Evolutionary conservation across 2,888 invertebrate species (phyloP), one percentile per base, ranked within the genome.

Genomic region (Neria commutata): DNA sequence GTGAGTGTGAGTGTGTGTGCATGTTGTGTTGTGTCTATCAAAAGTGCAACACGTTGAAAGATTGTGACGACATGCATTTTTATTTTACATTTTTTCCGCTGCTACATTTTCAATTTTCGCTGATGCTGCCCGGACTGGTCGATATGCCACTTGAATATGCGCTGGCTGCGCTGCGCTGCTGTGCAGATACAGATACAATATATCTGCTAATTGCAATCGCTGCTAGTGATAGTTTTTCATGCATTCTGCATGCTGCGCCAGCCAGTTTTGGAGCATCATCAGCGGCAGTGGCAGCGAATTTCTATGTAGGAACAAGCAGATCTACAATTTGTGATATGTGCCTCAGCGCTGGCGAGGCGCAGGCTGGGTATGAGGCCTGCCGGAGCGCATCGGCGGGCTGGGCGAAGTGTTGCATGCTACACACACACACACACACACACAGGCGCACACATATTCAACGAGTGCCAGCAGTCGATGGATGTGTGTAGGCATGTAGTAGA

Each of bases 241-340:
- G 66, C 66, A 61, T 62, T 61, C 63, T 57, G 66, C 67, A 55
- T 60, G 58, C 42, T 49, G 50, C 14, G 37, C n/a, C n/a, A 26
- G 50, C 56, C 57, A 53, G 57, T 58, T 57, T 52, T 50, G 25
- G 40, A 52, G 61, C n/a, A 42, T 45, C 19, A 17, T 23, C 19
- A 19, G 34, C 37, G 25, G 37, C 54, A 51, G 60, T 55, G 62
- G 58, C 58, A 68, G 54, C 58, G 59, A 63, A 60, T 57, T 63
- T 49, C 45, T 51, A 53, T 64, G 64, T 63, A 60, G 62, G 61
- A 66, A 71, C 63, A 64, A 69, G 66, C 67, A 64, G 68, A 75
- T 71, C 71, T 67, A 67, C 71, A 70, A 75, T 74, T 71, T 76
- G 70, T 67, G 67, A 66, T 69, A 67, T 61, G n/a, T n/a, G n/a